Percentiles rank a stretch among this genome's conserved stretches.
Evolutionary conservation across 2,113 vertebrate species (phyloP).

Genomic region (Peromyscus maniculatus): DNA sequence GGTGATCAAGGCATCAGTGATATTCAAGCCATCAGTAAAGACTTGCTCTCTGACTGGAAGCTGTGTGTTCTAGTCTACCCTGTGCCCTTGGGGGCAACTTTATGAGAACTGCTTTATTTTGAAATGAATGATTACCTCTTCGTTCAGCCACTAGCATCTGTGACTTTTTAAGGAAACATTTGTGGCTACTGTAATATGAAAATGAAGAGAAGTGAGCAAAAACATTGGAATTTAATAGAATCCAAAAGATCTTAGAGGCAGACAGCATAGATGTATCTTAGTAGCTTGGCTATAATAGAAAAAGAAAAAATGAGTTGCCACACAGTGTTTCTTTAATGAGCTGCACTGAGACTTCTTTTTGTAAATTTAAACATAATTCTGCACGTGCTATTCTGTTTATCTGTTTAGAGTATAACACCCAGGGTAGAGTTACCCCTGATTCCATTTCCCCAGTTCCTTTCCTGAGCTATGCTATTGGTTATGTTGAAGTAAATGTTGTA

Average conservation of each 20-base stretch:
- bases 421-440: not conserved
- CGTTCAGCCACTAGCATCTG: not conserved
- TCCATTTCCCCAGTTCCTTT: not conserved
- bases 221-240: not conserved
- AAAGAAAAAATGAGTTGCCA: not conserved
- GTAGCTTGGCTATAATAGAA: conserved; percentile 2
- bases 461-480: not conserved
- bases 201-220: conserved; percentile 31
- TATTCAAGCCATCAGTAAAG: not conserved
- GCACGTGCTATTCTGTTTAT: not conserved
- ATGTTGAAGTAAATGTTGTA: not conserved
- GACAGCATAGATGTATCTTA: not conserved
- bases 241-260: not conserved
- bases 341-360: not conserved
- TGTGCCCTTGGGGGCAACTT: not conserved
- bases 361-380: not conserved
- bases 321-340: not conserved
- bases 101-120: conserved; percentile 25
- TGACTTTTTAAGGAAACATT: not conserved
- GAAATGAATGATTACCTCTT: not conserved
- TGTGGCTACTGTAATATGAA: not conserved
- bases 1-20: not conserved
- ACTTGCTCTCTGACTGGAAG: not conserved
- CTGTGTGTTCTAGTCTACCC: not conserved
- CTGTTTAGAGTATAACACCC: not conserved